Percentiles rank a stretch among this genome's conserved stretches.
These are phyloP conservation scores for Pangasianodon hypophthalmus DNA, from an alignment of 2,113 vertebrate genomes.

Conservation along the genomic window DNA sequence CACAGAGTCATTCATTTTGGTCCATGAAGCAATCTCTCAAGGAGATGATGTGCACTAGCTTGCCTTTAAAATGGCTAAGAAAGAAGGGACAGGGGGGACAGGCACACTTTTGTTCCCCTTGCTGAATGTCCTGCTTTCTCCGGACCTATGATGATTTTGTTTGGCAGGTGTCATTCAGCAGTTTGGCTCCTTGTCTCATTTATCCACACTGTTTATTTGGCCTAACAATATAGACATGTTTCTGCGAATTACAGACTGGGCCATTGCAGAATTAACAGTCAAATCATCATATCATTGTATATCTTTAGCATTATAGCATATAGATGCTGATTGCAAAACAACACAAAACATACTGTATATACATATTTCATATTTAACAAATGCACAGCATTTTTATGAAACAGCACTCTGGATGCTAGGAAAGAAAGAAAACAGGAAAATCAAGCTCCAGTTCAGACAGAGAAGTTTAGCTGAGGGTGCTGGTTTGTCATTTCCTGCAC, in stretches of 20 bases:
- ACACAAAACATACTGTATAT: slow-evolving; percentile 55
- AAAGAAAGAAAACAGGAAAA: slow-evolving; percentile 19
- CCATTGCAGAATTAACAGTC: slow-evolving; percentile 1
- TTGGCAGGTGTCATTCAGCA: slow-evolving; percentile 14
- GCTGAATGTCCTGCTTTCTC: slow-evolving; percentile 21
- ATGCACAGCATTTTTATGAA: slow-evolving; percentile 79
- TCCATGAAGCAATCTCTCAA: slow-evolving; percentile 1
- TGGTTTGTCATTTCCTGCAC: slow-evolving; percentile 65
- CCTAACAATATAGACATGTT: neutral
- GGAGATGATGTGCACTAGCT: neutral
- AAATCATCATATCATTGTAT: slow-evolving; percentile 30
- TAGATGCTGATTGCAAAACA: slow-evolving; percentile 51
- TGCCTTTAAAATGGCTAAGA: neutral
- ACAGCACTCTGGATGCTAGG: slow-evolving; percentile 69
- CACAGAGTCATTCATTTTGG: neutral
- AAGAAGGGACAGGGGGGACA: neutral
- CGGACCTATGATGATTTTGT: neutral
- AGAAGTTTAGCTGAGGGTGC: slow-evolving; percentile 30
- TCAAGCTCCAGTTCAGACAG: slow-evolving; percentile 22
- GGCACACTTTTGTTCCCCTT: neutral
- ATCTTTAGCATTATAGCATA: neutral
- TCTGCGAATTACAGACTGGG: neutral
- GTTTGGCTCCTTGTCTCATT: slow-evolving; percentile 21
- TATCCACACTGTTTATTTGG: neutral
- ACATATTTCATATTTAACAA: slow-evolving; percentile 73